Evolutionary conservation across 2,113 vertebrate species (phyloP), one percentile per base, ranked within the genome.

Genomic region (Cervus canadensis): DNA sequence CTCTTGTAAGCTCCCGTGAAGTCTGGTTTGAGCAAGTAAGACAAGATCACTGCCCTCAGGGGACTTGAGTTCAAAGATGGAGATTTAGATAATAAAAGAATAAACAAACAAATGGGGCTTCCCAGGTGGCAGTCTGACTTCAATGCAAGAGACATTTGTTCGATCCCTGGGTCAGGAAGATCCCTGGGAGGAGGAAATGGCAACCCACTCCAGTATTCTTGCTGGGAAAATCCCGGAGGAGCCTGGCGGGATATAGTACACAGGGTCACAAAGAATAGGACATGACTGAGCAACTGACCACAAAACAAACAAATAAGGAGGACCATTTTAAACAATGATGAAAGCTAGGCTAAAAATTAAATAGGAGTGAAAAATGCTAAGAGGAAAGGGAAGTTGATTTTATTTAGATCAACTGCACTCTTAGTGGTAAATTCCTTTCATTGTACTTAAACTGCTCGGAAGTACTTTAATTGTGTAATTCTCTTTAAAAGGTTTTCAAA

Each of bases 401-500:
- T 64, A 45, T 48, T 67, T 5, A n/a, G 26, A 79, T 92, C 64
- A 56, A 30, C 64, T 30, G 19, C 28, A 64, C 33, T 95, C 9
- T 23, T 54, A 13, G 56, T 43, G 76, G 74, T 81, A 87, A 52
- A 85, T 95, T 40, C 56, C 57, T 71, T 82, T 92, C 25, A 60
- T 48, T 50, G 50, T 57, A 45, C 16, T 60, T 90, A 94, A 92
- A 48, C 81, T 71, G 95, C 43, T 56, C 56, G 5, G 54, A 71
- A 94, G 36, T 95, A 67, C 71, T 97, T 84, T 79, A 95, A 83
- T 40, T 67, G 15, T 93, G 28, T 43, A 93, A 88, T 90, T 87
- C 81, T 71, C 84, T 43, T 85, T 60, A 82, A 28, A 95, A 85
- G 10, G 6, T 28, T 94, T 94, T 91, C 45, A 89, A 81, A 84